These are phyloP conservation scores for Capitella teleta DNA, from an alignment of 1,140 invertebrate genomes.

Conservation along the genomic window DNA sequence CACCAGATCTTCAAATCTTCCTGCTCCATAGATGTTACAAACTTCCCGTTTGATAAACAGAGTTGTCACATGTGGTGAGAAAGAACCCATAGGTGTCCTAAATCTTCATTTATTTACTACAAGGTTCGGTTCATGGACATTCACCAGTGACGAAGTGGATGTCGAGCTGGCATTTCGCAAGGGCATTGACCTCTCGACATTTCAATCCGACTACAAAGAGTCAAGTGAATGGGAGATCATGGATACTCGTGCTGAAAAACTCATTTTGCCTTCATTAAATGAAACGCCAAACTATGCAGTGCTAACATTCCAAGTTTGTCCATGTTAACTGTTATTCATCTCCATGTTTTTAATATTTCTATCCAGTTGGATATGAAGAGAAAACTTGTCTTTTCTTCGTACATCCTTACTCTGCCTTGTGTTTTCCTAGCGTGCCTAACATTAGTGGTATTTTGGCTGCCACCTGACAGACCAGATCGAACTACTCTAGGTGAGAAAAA, in stretches of 20 bases:
- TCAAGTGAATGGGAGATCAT: background rate
- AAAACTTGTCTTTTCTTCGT: conserved; percentile 14
- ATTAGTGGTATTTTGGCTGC: conserved; percentile 19
- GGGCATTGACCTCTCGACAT: conserved; percentile 1
- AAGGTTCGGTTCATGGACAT: conserved; percentile 1
- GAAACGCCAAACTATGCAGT: background rate
- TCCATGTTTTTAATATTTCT: too few relatives aligned
- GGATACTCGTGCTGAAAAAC: background rate
- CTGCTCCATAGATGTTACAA: conserved; percentile 11
- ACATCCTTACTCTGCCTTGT: conserved; percentile 17
- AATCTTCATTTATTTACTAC: too few relatives aligned
- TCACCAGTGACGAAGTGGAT: background rate
- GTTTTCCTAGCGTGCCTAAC: conserved; percentile 16
- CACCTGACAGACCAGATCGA: conserved; percentile 18
- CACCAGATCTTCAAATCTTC: conserved; percentile 10
- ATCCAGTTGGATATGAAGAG: conserved; percentile 4
- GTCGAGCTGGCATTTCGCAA: background rate
- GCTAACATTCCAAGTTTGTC: too few relatives aligned
- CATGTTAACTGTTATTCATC: too few relatives aligned
- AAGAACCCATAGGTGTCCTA: too few relatives aligned
- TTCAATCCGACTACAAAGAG: conserved; percentile 1
- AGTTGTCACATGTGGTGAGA: conserved; percentile 50
- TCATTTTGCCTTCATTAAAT: background rate
- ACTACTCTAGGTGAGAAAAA: conserved; percentile 13
- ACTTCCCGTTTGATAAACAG: conserved; percentile 12